A percentile compares a stretch with the other conserved stretches of the same genome.
phyloP scores from a whole-genome alignment of 2,888 invertebrate genomes.

The Chloromyia formosa region DNA sequence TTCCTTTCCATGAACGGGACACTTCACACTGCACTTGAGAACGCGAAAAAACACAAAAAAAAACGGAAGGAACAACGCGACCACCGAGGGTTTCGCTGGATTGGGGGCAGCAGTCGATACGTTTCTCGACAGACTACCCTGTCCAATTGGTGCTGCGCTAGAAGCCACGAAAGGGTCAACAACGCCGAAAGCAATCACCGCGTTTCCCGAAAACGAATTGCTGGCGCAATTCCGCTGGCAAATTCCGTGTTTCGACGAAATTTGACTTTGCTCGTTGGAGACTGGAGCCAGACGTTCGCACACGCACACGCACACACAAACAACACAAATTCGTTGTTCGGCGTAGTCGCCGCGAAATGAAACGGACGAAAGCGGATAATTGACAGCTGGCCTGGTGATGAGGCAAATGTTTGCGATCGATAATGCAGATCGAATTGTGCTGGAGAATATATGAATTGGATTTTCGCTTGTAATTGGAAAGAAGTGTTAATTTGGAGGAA shows the following conservation, averaged over 20 bases:
- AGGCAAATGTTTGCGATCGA: not conserved
- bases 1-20: not conserved
- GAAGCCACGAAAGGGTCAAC: not conserved
- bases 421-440: constrained; percentile 16
- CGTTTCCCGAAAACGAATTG: no score
- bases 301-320: not conserved
- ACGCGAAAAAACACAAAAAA: not conserved
- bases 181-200: no score
- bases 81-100: not conserved
- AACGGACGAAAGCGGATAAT: not conserved
- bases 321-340: no score
- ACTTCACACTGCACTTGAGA: constrained; percentile 25
- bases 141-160: not conserved
- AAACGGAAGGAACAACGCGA: not conserved
- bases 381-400: constrained; percentile 23
- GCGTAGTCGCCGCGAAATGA: no score
- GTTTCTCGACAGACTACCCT: not conserved
- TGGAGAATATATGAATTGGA: no score
- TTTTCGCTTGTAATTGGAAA: no score
- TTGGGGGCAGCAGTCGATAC: not conserved
- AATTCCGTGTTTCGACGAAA: constrained; percentile 5
- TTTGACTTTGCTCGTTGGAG: not conserved
- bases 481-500: no score
- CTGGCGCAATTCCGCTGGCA: not conserved
- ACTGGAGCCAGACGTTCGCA: constrained; percentile 1